Conservation (phyloP, 1,140 invertebrate genomes). For the Macrobrachium nipponense region DNA sequence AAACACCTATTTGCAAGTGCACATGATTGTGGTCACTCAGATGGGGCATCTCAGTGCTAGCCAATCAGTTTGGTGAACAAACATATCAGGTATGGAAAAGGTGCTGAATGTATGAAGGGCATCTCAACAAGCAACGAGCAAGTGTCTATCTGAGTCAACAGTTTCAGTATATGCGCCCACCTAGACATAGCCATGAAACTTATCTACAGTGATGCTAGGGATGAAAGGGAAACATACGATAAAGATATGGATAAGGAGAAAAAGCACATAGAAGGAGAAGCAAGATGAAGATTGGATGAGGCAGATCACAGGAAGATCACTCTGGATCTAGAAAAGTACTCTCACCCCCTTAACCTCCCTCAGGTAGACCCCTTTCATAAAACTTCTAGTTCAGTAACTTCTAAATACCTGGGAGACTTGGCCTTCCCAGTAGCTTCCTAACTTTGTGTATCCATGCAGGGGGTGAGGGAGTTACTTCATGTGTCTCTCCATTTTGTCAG, state of each 20-base stretch:
- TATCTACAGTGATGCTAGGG: not conserved
- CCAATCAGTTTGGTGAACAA: not conserved
- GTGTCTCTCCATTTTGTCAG: too few relatives aligned
- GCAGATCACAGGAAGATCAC: not conserved
- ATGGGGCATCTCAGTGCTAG: not conserved
- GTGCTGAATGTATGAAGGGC: not conserved
- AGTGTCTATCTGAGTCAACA: not conserved
- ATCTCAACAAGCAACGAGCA: slow-evolving; percentile 1
- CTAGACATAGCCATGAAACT: not conserved
- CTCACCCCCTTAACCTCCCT: not conserved
- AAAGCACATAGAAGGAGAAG: slow-evolving; percentile 32
- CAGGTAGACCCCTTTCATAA: too few relatives aligned
- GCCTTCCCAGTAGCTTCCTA: too few relatives aligned
- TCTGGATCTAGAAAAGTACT: not conserved
- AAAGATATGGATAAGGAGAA: not conserved
- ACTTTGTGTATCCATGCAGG: too few relatives aligned
- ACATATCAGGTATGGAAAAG: not conserved
- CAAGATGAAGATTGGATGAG: slow-evolving; percentile 14
- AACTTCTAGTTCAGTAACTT: too few relatives aligned
- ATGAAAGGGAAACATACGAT: not conserved
- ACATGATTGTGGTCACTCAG: not conserved
- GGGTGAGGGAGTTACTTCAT: too few relatives aligned
- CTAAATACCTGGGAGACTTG: too few relatives aligned
- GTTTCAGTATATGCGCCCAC: not conserved
- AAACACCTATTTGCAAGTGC: not conserved